Conservation (phyloP, 2,113 vertebrate genomes). For the Neoarius graeffei region DNA sequence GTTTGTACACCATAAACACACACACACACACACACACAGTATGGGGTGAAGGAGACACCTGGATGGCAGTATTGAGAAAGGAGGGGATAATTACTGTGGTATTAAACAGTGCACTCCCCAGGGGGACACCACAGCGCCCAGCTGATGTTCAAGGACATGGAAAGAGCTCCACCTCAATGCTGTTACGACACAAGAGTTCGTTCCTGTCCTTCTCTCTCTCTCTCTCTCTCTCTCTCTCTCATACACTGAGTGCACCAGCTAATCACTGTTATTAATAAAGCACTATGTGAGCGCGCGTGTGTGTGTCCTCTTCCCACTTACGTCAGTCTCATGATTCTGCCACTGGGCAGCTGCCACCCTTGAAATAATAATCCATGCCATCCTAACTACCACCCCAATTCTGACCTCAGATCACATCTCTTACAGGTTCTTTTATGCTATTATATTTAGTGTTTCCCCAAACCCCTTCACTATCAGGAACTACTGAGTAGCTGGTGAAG, state of each 20-base stretch:
- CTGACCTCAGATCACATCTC: not conserved
- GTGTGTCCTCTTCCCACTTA: not conserved
- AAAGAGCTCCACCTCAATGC: constrained; percentile 35
- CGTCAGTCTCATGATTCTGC: not conserved
- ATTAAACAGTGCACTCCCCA: constrained; percentile 63
- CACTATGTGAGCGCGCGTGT: not conserved
- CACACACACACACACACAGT: constrained; percentile 25
- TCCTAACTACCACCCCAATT: not conserved
- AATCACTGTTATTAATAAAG: constrained; percentile 20
- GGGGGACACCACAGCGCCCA: constrained; percentile 55
- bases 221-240: not conserved
- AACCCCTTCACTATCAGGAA: not conserved
- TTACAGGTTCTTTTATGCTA: not conserved
- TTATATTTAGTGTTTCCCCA: not conserved
- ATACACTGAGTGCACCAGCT: not conserved
- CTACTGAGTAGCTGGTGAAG: not conserved
- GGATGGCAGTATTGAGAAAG: constrained; percentile 51
- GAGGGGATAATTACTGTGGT: constrained; percentile 66
- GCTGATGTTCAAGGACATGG: constrained; percentile 66
- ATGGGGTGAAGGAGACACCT: constrained; percentile 57
- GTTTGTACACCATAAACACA: not conserved
- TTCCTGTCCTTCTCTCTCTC: not conserved
- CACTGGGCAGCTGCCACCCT: not conserved
- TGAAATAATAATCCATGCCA: not conserved
- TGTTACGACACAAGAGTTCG: constrained; percentile 30